These are phyloP conservation scores for Ichneumoninae sp. DNA, from an alignment of 2,888 invertebrate species.

Conservation along the genomic window DNA sequence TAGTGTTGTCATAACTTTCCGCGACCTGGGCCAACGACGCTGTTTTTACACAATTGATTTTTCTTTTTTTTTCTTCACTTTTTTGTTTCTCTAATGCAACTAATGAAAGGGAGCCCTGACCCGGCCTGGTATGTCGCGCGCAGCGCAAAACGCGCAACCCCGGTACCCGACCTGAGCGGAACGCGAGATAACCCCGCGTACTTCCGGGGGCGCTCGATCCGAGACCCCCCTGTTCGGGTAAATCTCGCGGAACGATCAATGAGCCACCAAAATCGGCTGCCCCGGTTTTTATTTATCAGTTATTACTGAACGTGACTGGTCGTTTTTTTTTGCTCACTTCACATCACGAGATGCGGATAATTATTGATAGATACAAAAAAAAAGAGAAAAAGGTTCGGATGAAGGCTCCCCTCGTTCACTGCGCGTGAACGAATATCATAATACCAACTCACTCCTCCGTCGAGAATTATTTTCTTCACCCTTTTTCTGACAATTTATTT, in stretches of 20 bases:
- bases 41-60: constrained; percentile 41
- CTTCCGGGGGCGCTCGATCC: constrained; percentile 45
- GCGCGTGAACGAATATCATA: constrained; percentile 26
- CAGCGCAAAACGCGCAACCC: constrained; percentile 53
- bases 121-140: constrained; percentile 80
- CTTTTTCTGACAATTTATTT: neutral
- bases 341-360: constrained; percentile 25
- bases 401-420: constrained; percentile 75
- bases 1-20: constrained; percentile 43
- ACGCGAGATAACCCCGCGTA: constrained; percentile 56
- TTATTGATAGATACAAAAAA: constrained; percentile 37
- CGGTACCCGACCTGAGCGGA: constrained; percentile 74
- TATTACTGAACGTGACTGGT: constrained; percentile 40
- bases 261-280: constrained; percentile 48
- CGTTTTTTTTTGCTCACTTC: constrained; percentile 50
- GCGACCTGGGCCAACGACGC: constrained; percentile 60
- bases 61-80: constrained; percentile 30
- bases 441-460: neutral
- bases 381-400: constrained; percentile 69
- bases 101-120: constrained; percentile 82
- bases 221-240: constrained; percentile 37
- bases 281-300: constrained; percentile 51
- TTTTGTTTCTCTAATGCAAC: constrained; percentile 40
- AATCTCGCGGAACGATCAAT: constrained; percentile 51
- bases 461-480: neutral